Base-by-base conservation (phyloP, 2,888 invertebrate species). In the Pyrocoelia pectoralis region DNA sequence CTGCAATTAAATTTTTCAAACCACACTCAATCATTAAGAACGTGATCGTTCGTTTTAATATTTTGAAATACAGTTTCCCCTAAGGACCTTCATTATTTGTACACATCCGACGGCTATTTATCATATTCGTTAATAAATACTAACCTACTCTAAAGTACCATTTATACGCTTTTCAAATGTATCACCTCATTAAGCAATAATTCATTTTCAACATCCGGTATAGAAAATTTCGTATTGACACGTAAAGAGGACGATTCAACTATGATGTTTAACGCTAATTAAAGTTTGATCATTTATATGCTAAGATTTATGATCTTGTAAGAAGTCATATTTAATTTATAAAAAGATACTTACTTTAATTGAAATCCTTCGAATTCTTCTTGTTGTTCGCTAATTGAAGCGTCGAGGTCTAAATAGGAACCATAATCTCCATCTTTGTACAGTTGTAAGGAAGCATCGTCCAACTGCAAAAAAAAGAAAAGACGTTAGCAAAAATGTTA, bases 361-460 rank as follows among this genome's bases (percentile, higher is more conserved):
- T 94, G 92, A 77, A 99, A 92, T 70, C 95, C 95, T 81, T 98
- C 98, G 77, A 98, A 90, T 80, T 99, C 98, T 79, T 99, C 98
- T 70, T 94, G 91, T 81, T 99, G 98, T 81, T 99, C 98, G 74
- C 92, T 93, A 75, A 99, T 89, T 64, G 97, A 95, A 57, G 96
- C 93, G 81, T 99, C 98, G 82, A 97, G 87, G 84, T 99, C 98
- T 83, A 99, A 86, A 83, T 98, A 98, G 58, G 95, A 92, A 55
- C 97, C 97, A 83, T 95, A 97, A 83, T 99, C 98, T 65, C 97
- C 96, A 83, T 97, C 95, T 84, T 92, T 94, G 84, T 97, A 98
- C 69, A 99, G 88, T 84, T 99, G 98, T 68, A 99, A 87, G 19
- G 97, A 95, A 66, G 96, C 95, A 84, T 98, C 98, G 80, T 98